Evolutionary conservation across 2,113 vertebrate genomes (phyloP).

Genomic region (Limanda limanda): DNA sequence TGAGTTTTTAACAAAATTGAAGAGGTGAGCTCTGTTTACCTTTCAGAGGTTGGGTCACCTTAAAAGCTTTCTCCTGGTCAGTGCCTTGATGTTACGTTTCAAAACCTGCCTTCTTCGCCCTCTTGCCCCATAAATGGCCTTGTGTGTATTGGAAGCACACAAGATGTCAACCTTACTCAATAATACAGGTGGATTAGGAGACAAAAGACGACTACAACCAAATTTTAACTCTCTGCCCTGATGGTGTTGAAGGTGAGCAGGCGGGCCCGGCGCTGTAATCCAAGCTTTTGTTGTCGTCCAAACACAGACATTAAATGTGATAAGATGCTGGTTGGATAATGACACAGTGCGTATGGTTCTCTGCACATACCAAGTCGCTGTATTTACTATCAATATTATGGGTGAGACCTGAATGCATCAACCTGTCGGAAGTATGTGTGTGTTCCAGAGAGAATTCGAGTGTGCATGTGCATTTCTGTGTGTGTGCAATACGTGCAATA

Average conservation of each 20-base stretch:
- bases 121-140: neutral
- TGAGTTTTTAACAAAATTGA: too few species aligned
- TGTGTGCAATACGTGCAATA: constrained; percentile 2
- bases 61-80: neutral
- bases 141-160: neutral
- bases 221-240: neutral
- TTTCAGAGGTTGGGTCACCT: neutral
- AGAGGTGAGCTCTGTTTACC: too few species aligned
- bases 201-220: constrained; percentile 14
- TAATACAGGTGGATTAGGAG: neutral
- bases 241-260: constrained; percentile 77
- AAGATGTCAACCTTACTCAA: neutral
- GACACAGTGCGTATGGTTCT: constrained; percentile 66
- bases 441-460: constrained; percentile 27
- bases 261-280: constrained; percentile 40
- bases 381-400: constrained; percentile 86
- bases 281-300: constrained; percentile 79
- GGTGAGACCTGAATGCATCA: constrained; percentile 58
- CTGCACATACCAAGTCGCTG: constrained; percentile 62
- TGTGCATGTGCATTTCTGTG: constrained; percentile 6
- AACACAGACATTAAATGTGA: constrained; percentile 75
- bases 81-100: neutral
- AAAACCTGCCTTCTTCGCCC: neutral
- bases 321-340: constrained; percentile 75
- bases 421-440: constrained; percentile 36